Conservation (phyloP, 1,140 invertebrate genomes). For the Archivesica marissinica region DNA sequence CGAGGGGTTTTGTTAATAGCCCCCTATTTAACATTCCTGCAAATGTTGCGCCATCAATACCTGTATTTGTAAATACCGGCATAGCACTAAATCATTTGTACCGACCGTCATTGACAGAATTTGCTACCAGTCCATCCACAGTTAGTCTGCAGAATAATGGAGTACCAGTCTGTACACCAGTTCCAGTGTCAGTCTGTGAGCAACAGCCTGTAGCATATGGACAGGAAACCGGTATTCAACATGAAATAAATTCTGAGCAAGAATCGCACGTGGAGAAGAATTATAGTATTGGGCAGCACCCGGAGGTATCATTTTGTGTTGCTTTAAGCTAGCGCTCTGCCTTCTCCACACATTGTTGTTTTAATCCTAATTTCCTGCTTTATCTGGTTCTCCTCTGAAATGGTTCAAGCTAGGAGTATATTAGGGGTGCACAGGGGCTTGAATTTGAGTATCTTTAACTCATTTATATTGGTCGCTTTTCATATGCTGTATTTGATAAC, state of each 20-base stretch:
- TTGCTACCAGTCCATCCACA: not conserved
- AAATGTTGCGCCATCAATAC: constrained; percentile 19
- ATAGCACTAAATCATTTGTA: constrained; percentile 12
- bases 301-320: constrained; percentile 31
- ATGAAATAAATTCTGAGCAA: not conserved
- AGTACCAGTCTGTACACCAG: constrained; percentile 18
- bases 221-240: not conserved
- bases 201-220: not conserved
- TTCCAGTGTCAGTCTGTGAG: not conserved
- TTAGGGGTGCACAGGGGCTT: too few relatives aligned
- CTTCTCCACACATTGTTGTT: too few relatives aligned
- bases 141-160: not conserved
- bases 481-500: too few relatives aligned
- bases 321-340: constrained; percentile 2
- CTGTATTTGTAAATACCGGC: constrained; percentile 1
- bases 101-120: not conserved
- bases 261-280: not conserved
- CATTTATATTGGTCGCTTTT: too few relatives aligned
- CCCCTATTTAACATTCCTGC: constrained; percentile 14
- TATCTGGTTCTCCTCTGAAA: too few relatives aligned
- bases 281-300: not conserved
- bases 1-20: constrained; percentile 10
- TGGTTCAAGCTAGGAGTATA: too few relatives aligned
- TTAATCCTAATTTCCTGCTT: too few relatives aligned
- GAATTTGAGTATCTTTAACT: too few relatives aligned